Evolutionary conservation across 2,888 invertebrate genomes (phyloP), one percentile per base, ranked within the genome.

Genomic region (Lasioglossum villosulum): DNA sequence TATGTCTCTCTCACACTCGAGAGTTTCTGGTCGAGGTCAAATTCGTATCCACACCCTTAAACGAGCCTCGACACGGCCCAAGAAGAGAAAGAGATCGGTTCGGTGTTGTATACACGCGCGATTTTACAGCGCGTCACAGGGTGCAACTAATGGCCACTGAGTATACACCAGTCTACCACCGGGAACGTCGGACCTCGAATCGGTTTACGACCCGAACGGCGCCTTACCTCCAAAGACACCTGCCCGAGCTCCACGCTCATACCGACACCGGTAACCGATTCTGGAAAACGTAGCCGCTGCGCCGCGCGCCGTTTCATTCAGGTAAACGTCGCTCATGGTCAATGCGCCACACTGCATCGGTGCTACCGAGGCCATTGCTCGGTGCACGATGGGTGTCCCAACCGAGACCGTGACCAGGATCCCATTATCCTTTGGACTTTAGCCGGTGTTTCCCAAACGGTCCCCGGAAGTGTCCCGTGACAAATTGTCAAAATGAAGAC

Each of bases 151-250:
- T 72, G 73, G 74, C 74, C 8, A 71, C 74, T 10, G 66, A 23
- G 23, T 66, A 66, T 66, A 66, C 19, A 37, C 34, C 66, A 23
- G n/a, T 34, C 37, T 37, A 42, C 27, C 70, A 82, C 37, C 37
- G 34, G 70, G 70, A 82, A 78, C 30, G 30, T 63, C 16, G 63
- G 30, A 74, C 68, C 84, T 82, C 75, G 78, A 88, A 89, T 83
- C 86, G 82, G 84, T 89, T 89, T 89, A 89, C 86, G 89, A 87
- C 78, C 80, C 78, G 83, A 56, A 77, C 89, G 89, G 89, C 89
- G 88, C 85, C 88, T 87, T 87, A 39, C 68, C 48, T 37, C 59
- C 76, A 74, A 63, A 86, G 78, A 83, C 89, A 89, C 89, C 89
- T 89, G 89, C 83, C 75, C 78, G 42, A 37, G 39, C 14, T 56